These are phyloP conservation scores for Anas platyrhynchos DNA, from an alignment of 2,113 vertebrate species.

Conservation along the genomic window DNA sequence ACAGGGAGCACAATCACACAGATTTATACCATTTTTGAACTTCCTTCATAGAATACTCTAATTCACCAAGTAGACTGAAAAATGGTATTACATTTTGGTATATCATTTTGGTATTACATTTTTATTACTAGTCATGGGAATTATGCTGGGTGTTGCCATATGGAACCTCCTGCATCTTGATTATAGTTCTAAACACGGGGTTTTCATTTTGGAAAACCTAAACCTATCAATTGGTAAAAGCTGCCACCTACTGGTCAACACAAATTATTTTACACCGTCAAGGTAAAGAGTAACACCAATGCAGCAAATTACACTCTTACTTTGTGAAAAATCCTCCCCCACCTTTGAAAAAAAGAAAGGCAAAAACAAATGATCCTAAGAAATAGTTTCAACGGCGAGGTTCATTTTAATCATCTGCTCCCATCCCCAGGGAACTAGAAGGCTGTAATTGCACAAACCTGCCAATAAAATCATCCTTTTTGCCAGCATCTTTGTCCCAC, in stretches of 20 bases:
- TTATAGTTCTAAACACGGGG: neutral
- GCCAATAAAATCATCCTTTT: slow-evolving; percentile 98
- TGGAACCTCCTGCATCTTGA: slow-evolving; percentile 20
- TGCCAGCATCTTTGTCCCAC: slow-evolving; percentile 96
- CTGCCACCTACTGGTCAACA: slow-evolving; percentile 78
- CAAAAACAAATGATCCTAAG: neutral
- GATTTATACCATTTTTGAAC: neutral
- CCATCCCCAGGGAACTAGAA: neutral
- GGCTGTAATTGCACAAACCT: slow-evolving; percentile 79
- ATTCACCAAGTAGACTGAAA: neutral
- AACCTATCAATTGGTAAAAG: slow-evolving; percentile 69
- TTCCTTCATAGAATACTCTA: neutral
- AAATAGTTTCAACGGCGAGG: slow-evolving; percentile 3
- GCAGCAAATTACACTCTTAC: neutral
- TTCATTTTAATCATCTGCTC: slow-evolving; percentile 13
- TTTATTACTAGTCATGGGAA: neutral
- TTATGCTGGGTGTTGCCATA: neutral
- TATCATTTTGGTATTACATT: neutral
- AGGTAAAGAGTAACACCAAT: neutral
- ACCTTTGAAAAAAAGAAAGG: neutral
- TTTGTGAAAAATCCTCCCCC: neutral
- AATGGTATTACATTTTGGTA: neutral
- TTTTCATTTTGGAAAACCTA: neutral
- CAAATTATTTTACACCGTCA: neutral
- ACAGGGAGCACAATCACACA: neutral